Percentiles rank a stretch among this genome's conserved stretches.
phyloP scores from a whole-genome alignment of 2,797 vertebrate species.

The Chloroceryle amazona region DNA sequence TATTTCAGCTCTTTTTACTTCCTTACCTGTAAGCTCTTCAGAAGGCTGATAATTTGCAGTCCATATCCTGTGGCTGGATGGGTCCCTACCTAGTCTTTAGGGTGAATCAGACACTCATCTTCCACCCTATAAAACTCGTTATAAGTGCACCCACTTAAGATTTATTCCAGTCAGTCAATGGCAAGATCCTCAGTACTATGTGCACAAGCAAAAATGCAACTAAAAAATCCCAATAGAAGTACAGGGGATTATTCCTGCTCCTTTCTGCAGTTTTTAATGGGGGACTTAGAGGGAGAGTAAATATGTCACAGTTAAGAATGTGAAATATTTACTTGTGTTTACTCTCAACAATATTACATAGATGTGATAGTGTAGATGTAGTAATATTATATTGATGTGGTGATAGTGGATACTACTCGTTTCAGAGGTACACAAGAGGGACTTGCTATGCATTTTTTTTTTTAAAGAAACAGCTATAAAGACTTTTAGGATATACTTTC shows the following conservation, averaged over 20 bases:
- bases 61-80: fast-evolving
- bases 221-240: background rate
- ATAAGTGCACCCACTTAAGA: background rate
- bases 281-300: background rate
- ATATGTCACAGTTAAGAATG: background rate
- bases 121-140: background rate
- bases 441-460: background rate
- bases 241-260: background rate
- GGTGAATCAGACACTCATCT: background rate
- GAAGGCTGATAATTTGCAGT: background rate
- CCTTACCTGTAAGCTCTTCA: background rate
- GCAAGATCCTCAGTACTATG: background rate
- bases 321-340: background rate
- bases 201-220: background rate
- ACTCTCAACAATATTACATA: background rate
- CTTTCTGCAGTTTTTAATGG: background rate
- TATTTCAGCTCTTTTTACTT: background rate
- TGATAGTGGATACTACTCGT: background rate
- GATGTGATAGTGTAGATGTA: background rate
- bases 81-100: background rate
- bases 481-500: background rate
- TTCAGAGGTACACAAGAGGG: background rate
- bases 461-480: background rate
- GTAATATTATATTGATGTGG: no score
- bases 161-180: background rate